phyloP scores from a whole-genome alignment of 2,888 invertebrate species.

The Temnothorax unifasciatus region DNA sequence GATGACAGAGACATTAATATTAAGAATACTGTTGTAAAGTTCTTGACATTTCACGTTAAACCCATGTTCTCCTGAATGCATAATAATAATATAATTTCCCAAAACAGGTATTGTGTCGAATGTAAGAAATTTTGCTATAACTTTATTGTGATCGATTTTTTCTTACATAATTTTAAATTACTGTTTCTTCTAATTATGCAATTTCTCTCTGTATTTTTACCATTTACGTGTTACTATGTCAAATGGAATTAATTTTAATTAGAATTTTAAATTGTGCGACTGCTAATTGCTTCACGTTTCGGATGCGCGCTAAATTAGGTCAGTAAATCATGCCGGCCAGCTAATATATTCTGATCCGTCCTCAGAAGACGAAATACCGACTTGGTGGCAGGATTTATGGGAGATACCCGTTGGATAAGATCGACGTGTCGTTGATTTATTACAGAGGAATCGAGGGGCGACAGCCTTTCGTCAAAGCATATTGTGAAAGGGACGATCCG shows the following conservation, averaged over 20 bases:
- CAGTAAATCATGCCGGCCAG: conserved; percentile 21
- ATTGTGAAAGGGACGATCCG: conserved; percentile 46
- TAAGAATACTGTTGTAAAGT: neutral
- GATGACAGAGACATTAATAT: neutral
- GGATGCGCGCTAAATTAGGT: conserved; percentile 37
- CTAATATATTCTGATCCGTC: conserved; percentile 30
- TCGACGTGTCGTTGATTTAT: conserved; percentile 21
- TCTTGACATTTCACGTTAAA: neutral
- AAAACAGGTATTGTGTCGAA: neutral
- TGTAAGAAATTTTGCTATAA: neutral
- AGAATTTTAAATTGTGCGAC: conserved; percentile 4
- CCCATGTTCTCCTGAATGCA: neutral
- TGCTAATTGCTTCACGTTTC: conserved; percentile 15
- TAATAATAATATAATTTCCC: neutral
- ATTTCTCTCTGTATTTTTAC: neutral
- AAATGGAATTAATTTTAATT: conserved; percentile 13
- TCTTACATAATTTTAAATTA: neutral
- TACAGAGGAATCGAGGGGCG: neutral
- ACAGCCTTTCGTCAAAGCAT: neutral
- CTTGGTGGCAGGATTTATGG: conserved; percentile 26
- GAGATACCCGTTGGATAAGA: conserved; percentile 12
- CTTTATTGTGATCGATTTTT: neutral
- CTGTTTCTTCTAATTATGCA: neutral
- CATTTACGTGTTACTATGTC: neutral
- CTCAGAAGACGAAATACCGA: conserved; percentile 33